Evolutionary conservation across 2,888 invertebrate genomes (phyloP).

Genomic region (Heliconius ismenius): DNA sequence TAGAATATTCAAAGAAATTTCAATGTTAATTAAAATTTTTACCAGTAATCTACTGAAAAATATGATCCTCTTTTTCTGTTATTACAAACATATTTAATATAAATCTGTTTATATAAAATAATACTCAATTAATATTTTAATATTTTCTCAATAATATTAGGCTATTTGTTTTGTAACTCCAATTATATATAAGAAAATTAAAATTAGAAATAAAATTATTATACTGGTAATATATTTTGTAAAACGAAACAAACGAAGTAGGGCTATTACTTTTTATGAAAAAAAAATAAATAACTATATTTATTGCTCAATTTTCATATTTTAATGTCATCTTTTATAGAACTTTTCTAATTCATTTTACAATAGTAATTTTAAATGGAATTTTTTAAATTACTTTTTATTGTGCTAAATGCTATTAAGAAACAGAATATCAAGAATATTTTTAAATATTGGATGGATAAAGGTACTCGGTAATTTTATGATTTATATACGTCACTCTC

Average conservation of each 20-base stretch:
- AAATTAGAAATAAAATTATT: constrained; percentile 10
- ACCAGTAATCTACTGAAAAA: background rate
- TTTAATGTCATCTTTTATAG: constrained; percentile 21
- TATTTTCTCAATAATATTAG: background rate
- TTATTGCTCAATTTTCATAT: constrained; percentile 39
- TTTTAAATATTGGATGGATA: constrained; percentile 5
- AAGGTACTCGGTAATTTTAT: constrained; percentile 6
- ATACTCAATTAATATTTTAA: constrained; percentile 7
- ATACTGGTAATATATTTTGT: constrained; percentile 3
- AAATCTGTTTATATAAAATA: background rate
- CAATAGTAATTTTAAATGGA: background rate
- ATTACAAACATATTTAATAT: background rate
- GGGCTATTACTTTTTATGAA: background rate
- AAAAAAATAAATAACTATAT: constrained; percentile 27
- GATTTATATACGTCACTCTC: too few species aligned
- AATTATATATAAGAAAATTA: constrained; percentile 11
- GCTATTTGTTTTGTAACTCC: constrained; percentile 3
- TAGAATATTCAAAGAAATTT: background rate
- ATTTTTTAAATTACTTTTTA: background rate
- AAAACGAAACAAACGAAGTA: constrained; percentile 16
- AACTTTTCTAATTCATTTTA: constrained; percentile 3
- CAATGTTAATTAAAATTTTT: background rate
- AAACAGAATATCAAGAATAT: background rate
- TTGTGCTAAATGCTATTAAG: background rate
- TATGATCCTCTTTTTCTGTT: background rate